Conservation (phyloP, 35 echinoderm and acorn worm species). For the Diadema setosum region DNA sequence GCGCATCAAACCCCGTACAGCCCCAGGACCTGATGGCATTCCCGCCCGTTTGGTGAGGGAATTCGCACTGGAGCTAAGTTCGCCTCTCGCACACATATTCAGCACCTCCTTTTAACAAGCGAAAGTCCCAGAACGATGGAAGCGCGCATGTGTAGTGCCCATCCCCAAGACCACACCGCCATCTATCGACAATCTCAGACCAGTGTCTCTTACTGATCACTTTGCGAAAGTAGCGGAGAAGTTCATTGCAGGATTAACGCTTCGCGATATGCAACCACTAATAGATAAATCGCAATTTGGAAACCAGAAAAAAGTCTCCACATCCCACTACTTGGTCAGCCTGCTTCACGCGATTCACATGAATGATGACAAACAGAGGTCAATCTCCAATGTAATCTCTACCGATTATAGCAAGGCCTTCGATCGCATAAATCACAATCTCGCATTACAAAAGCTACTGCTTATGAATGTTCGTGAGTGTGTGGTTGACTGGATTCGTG, state of each 20-base stretch:
- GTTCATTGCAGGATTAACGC: constrained; percentile 10
- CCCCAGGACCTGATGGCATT: constrained; percentile 34
- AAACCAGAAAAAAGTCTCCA: no score
- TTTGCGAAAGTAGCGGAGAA: constrained; percentile 44
- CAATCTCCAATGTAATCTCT: no score
- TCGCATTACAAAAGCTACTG: no score
- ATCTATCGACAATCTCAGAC: constrained; percentile 8
- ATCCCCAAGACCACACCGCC: constrained; percentile 22
- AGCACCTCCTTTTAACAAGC: constrained; percentile 9
- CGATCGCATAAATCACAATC: no score
- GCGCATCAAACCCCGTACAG: neutral
- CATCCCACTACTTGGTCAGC: no score
- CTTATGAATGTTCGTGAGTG: no score
- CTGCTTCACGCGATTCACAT: no score
- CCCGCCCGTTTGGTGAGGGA: constrained; percentile 15
- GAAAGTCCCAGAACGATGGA: constrained; percentile 28
- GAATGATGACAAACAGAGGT: no score
- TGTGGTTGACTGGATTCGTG: no score
- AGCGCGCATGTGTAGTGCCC: constrained; percentile 31
- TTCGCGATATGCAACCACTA: no score
- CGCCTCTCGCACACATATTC: constrained; percentile 28
- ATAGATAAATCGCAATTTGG: no score
- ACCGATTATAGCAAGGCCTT: no score
- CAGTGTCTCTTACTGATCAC: constrained; percentile 36
- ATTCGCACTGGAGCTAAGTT: constrained; percentile 21